These are phyloP conservation scores for Folsomia manolachei DNA, from an alignment of 2,888 invertebrate genomes.

Conservation along the genomic window DNA sequence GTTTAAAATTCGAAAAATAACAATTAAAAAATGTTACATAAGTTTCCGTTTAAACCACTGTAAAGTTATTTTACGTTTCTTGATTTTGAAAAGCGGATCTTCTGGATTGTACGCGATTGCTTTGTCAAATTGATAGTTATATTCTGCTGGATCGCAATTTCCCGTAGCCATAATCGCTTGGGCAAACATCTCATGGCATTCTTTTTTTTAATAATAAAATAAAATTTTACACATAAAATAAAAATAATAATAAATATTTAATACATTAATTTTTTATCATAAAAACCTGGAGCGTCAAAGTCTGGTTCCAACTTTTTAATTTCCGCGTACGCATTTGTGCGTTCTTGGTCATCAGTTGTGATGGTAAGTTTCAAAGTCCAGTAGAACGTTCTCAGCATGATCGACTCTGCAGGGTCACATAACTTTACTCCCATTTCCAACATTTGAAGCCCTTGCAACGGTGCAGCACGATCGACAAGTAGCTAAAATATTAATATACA, in stretches of 20 bases:
- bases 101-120: slow-evolving; percentile 17
- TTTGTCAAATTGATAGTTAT: not conserved
- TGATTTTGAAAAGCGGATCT: slow-evolving; percentile 13
- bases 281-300: slow-evolving; percentile 31
- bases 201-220: no score
- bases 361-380: slow-evolving; percentile 12
- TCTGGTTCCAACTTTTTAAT: slow-evolving; percentile 24
- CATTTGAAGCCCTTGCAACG: slow-evolving; percentile 22
- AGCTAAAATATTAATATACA: no score
- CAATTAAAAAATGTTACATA: not conserved
- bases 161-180: slow-evolving; percentile 15
- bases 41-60: not conserved
- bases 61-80: slow-evolving; percentile 11
- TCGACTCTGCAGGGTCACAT: not conserved
- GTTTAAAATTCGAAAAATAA: no score
- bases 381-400: slow-evolving; percentile 5
- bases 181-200: slow-evolving; percentile 31
- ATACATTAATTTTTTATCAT: no score
- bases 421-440: slow-evolving; percentile 23
- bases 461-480: slow-evolving; percentile 24
- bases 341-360: not conserved
- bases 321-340: not conserved
- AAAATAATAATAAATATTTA: no score
- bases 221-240: no score
- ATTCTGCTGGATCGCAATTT: not conserved